Base-by-base conservation (phyloP, 2,797 vertebrate species). In the Atherinosoma microstoma region DNA sequence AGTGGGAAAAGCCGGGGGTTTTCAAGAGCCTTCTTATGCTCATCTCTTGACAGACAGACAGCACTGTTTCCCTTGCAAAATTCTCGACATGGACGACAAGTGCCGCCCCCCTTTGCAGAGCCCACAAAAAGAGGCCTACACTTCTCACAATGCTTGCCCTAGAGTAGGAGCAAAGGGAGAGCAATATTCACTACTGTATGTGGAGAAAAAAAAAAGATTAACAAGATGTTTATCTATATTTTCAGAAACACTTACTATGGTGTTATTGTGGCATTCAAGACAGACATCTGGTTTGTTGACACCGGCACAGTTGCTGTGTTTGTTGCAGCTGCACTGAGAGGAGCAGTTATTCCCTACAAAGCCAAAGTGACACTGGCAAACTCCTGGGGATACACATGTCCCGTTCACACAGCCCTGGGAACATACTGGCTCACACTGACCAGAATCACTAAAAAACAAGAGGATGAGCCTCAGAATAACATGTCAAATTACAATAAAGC, bases 261-360 rank as follows among this genome's bases (percentile, higher is more conserved):
- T 98, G 91, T 98, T 96, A 84, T 98, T 98, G 87, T 95, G 95
- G 85, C 97, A 98, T 75, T 96, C 87, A 22, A 97, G 87, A 75
- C 97, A 98, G 80, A 92, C 86, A 74, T 97, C 96, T 0, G 93
- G 96, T 0, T 95, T 93, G 67, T 88, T 94, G 2, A 96, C 95
- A 0, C 96, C 94, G 0, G 90, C 95, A 8, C 97, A 98, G 89
- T 98, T 95, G 76, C 97, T 98, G 89, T 98, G 97, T 67, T 96
- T 96, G 88, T 98, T 98, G 90, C 97, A 98, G 78, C 93, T 96
- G 84, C 97, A 98, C 85, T 97, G 95, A 1, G 95, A 95, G 1
- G 97, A 98, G 84, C 97, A 98, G 92, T 98, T 97, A 51, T 94
- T 95, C 5, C 97, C 97, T 0, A 98, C 96, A 15, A 97, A 97